Conservation (phyloP, 2,888 invertebrate genomes). For the Mimumesa dahlbomi region DNA sequence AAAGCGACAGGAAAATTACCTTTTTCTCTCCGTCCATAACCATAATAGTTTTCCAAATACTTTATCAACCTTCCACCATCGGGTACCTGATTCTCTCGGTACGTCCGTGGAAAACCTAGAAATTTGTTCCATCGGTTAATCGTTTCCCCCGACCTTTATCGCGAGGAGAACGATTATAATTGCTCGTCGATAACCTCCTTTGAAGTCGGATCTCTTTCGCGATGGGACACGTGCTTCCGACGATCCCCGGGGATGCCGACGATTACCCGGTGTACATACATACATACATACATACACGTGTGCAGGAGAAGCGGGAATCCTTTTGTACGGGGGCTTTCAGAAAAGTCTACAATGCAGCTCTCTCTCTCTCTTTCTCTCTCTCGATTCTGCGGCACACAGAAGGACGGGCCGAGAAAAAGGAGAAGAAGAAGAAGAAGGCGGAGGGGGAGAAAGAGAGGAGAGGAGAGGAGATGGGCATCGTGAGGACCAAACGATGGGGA, state of each 20-base stretch:
- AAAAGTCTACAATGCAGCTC: not conserved
- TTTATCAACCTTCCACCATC: no score
- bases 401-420: not conserved
- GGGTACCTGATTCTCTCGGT: no score
- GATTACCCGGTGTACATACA: not conserved
- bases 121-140: no score
- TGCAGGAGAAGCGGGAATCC: not conserved
- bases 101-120: no score
- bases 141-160: no score
- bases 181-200: no score
- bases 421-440: not conserved
- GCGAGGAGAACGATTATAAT: no score
- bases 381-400: conserved; percentile 4
- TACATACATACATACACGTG: no score
- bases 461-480: conserved; percentile 13
- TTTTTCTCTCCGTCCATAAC: no score
- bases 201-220: not conserved
- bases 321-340: not conserved
- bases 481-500: conserved; percentile 20
- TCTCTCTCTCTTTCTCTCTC: no score
- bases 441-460: conserved; percentile 10
- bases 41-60: no score
- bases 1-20: no score
- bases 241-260: not conserved
- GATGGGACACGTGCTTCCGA: not conserved